Evolutionary conservation across 2,797 vertebrate species (phyloP).

Genomic region (Rhinatrema bivittatum): DNA sequence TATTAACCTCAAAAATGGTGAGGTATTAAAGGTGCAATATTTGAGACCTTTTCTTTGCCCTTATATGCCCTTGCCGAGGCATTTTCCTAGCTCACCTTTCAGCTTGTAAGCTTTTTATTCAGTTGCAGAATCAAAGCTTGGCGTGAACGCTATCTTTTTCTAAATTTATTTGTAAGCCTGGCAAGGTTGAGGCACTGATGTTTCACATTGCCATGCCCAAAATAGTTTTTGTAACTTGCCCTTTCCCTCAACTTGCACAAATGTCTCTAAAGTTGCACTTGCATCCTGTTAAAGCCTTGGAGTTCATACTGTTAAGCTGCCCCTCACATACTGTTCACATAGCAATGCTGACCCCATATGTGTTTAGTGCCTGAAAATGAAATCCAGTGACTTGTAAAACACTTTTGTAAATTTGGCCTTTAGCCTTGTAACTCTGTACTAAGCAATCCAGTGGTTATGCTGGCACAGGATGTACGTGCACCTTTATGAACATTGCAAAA

Average conservation of each 20-base stretch:
- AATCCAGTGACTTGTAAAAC: no score
- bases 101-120: background rate
- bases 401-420: no score
- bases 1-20: constrained; percentile 37
- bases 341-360: no score
- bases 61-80: constrained; percentile 6
- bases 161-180: no score
- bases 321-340: no score
- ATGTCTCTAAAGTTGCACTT: constrained; percentile 58
- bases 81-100: background rate
- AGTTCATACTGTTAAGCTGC: constrained; percentile 51
- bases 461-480: constrained; percentile 54
- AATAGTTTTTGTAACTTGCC: no score
- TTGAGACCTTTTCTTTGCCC: constrained; percentile 24
- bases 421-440: no score
- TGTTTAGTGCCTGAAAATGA: no score
- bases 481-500: constrained; percentile 42
- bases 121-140: background rate
- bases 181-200: constrained; percentile 2
- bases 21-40: constrained; percentile 80
- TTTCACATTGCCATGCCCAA: background rate
- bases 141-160: no score
- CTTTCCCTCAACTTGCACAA: background rate
- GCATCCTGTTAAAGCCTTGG: constrained; percentile 41
- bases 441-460: constrained; percentile 35